Base-by-base conservation (phyloP, 2,888 invertebrate species). In the Pristionchus exspectatus region DNA sequence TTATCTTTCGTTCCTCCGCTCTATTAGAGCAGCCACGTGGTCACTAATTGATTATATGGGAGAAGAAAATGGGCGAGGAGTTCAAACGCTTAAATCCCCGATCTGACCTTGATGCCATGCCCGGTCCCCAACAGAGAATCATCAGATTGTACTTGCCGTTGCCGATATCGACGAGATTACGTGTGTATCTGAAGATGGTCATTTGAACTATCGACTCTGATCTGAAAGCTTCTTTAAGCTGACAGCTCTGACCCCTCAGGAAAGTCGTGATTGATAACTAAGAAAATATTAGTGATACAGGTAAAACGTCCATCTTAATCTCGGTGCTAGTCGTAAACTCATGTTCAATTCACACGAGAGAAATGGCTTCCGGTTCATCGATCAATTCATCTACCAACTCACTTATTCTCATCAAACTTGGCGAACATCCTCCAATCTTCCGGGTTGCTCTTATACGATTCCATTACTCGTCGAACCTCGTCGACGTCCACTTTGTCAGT, bases 81-180 rank as follows among this genome's bases (percentile, higher is more conserved):
- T 21, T 38, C 77, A 77, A 77, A 77, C 21, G 77, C 14, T 77
- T 16, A 77, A 44, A 27, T 54, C 30, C 24, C 90, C 38, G 38
- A 3, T 38, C 38, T 86, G 54, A 94, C 94, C 97, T 97, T 0
- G 98, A 95, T 56, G 93, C 94, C 93, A 94, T 94, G 84, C 97
- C 98, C 95, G 98, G 98, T 33, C 98, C 98, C 99, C 99, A 99
- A 96, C 99, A 99, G n/a, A 99, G 96, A 54, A 98, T 96, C 97
- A 99, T 98, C 92, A 99, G 96, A 96, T 99, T 99, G 96, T 98
- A 99, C 95, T 97, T 98, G 0, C 98, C 98, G 95, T 99, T 99
- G 9, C 99, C 99, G 90, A 96, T 97, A 95, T 99, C 98, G 0
- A 99, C 98, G 93, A 99, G 96, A 96, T 99, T 99, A 59, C 99